Evolutionary conservation across 30 jellyfish, hydroid and myxozoan species (phyloP).

Genomic region (Hydra vulgaris): DNA sequence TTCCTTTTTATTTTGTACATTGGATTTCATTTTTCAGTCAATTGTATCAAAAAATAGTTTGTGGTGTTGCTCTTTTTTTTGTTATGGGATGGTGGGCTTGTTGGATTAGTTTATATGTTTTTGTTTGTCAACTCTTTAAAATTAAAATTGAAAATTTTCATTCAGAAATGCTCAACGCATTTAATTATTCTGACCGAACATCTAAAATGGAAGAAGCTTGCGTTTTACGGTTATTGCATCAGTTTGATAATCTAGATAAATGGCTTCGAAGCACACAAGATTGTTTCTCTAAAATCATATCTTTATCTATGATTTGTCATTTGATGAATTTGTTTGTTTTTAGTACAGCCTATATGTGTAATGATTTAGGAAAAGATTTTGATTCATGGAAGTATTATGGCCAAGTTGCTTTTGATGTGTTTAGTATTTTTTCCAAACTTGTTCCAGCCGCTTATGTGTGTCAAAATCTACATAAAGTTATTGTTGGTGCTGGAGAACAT

Average conservation of each 20-base stretch:
- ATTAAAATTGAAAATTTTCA: constrained; percentile 4
- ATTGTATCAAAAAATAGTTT: not conserved
- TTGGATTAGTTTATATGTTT: constrained; percentile 9
- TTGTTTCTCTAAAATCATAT: not conserved
- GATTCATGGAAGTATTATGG: constrained; percentile 16
- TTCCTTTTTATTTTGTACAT: constrained; percentile 10
- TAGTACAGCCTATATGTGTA: constrained; percentile 10
- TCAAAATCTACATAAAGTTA: not conserved
- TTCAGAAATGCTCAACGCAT: not conserved
- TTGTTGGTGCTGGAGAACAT: constrained; percentile 8
- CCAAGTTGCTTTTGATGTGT: constrained; percentile 12
- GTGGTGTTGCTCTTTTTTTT: not conserved
- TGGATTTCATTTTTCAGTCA: constrained; percentile 5
- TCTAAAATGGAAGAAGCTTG: not conserved
- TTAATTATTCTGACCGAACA: not conserved
- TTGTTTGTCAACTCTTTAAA: not conserved
- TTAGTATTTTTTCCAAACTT: constrained; percentile 16
- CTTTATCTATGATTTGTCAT: constrained; percentile 17
- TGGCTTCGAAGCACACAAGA: constrained; percentile 10
- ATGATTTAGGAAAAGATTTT: constrained; percentile 10
- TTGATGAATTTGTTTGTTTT: constrained; percentile 10
- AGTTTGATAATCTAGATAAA: constrained; percentile 1
- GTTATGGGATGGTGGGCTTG: constrained; percentile 32
- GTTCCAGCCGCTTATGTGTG: constrained; percentile 20
- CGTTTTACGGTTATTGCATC: not conserved